Base-by-base conservation (phyloP, 2,797 vertebrate species). In the Rhinatrema bivittatum region DNA sequence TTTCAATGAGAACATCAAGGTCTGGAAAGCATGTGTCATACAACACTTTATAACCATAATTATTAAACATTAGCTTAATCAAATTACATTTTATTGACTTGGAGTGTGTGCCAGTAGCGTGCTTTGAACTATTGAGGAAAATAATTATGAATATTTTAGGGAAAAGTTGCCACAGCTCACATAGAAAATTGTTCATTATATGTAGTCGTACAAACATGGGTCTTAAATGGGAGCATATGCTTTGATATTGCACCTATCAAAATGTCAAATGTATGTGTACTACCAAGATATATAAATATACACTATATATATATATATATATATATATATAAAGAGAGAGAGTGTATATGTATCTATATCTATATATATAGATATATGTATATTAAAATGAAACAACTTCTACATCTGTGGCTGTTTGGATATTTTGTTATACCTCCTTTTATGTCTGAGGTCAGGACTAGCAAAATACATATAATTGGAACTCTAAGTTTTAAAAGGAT, bases 31-130 rank as follows among this genome's bases (percentile, higher is more conserved):
- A 60, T 55, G 40, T 68, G 62, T 64, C 62, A 69, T 32, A 24
- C 5, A 36, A 43, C 27, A 30, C 25, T 63, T 68, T 18, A 46
- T 48, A 57, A 53, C 25, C 36, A 55, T 43, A 23, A 18, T 41
- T 68, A 68, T 65, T 53, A 75, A 84, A 66, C 29, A 55, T 55
- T 50, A 32, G 45, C 7, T 63, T 72, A 72, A 69, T 76, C 64
- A 70, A 75, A 76, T 78, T 76, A 62, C 66, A 75, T 67, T 29
- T 53, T 65, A 72, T 54, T 63, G 70, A 68, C 57, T 37, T 25
- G 10, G 16, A 12, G 7, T 42, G 38, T 36, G 5, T 17, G 10
- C 9, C 29, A 52, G 39, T 53, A 37, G 42, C 50, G 49, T 72
- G 50, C 57, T 71, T 66, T 69, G 57, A 71, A 70, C n/a, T n/a